Evolutionary conservation across 2,113 vertebrate species (phyloP).

Genomic region (Labeo catla): DNA sequence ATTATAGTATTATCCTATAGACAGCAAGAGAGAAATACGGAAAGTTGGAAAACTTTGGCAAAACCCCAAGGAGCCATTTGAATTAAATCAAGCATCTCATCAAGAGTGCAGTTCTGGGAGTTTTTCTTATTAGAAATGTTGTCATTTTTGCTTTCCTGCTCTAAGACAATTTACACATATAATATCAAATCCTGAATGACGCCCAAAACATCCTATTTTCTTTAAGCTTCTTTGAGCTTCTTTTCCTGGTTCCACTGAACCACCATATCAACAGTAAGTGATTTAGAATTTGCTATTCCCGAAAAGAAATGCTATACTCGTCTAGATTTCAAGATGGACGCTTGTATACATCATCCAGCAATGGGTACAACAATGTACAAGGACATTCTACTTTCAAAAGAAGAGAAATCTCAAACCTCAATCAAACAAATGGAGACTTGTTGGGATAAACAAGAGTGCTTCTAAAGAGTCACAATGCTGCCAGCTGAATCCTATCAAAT

Average conservation of each 20-base stretch:
- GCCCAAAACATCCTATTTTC: not conserved
- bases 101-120: not conserved
- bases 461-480: not conserved
- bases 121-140: not conserved
- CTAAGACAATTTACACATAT: not conserved
- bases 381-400: not conserved
- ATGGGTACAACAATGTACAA: not conserved
- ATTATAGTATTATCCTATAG: not conserved
- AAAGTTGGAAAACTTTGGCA: not conserved
- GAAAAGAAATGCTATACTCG: too few species aligned
- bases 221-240: not conserved
- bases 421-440: not conserved
- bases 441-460: not conserved
- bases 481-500: not conserved
- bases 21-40: not conserved
- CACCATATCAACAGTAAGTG: not conserved
- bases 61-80: not conserved
- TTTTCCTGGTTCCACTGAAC: not conserved
- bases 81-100: not conserved
- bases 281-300: not conserved
- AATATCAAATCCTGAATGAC: not conserved
- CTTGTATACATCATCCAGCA: not conserved
- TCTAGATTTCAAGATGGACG: too few species aligned
- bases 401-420: not conserved
- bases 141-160: not conserved